A percentile compares a stretch with the other conserved stretches of the same genome.
Evolutionary conservation across 2,797 vertebrate genomes (phyloP).

Genomic region (Geotrypetes seraphini): DNA sequence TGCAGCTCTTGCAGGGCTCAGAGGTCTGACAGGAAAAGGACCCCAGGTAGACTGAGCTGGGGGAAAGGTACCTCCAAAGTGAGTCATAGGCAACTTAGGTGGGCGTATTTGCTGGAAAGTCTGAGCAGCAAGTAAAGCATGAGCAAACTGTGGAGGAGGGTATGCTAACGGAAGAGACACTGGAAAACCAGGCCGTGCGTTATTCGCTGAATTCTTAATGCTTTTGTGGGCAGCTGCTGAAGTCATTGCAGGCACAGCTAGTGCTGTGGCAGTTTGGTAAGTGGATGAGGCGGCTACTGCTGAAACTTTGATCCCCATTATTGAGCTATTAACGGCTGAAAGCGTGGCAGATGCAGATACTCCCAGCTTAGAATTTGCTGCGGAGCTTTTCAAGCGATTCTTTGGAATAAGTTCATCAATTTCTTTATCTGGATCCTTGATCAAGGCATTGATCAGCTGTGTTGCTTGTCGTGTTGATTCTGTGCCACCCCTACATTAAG

Average conservation of each 20-base stretch:
- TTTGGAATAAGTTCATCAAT: conserved; percentile 72
- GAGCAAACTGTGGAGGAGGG: conserved; percentile 68
- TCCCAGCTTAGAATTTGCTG: conserved; percentile 55
- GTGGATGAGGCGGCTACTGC: conserved; percentile 56
- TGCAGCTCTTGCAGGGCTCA: conserved; percentile 62
- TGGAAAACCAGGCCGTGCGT: conserved; percentile 64
- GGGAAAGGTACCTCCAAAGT: conserved; percentile 68
- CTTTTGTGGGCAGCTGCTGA: conserved; percentile 58
- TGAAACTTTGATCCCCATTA: conserved; percentile 61
- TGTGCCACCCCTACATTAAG: conserved; percentile 53
- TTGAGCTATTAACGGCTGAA: conserved; percentile 52
- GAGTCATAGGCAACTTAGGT: conserved; percentile 66
- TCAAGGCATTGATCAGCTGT: conserved; percentile 64
- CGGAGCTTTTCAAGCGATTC: conserved; percentile 66
- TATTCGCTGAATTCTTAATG: conserved; percentile 61
- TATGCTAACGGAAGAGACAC: conserved; percentile 64
- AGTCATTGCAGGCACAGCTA: conserved; percentile 57
- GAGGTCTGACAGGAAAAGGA: conserved; percentile 63
- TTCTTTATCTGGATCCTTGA: conserved; percentile 70
- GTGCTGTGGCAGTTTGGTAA: conserved; percentile 53
- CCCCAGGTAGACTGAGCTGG: conserved; percentile 67
- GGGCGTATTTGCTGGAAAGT: conserved; percentile 72
- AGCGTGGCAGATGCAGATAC: conserved; percentile 43
- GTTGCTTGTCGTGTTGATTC: conserved; percentile 69
- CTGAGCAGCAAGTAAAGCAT: conserved; percentile 66